Conservation (phyloP, 2,797 vertebrate species). For the Pipistrellus nathusii region DNA sequence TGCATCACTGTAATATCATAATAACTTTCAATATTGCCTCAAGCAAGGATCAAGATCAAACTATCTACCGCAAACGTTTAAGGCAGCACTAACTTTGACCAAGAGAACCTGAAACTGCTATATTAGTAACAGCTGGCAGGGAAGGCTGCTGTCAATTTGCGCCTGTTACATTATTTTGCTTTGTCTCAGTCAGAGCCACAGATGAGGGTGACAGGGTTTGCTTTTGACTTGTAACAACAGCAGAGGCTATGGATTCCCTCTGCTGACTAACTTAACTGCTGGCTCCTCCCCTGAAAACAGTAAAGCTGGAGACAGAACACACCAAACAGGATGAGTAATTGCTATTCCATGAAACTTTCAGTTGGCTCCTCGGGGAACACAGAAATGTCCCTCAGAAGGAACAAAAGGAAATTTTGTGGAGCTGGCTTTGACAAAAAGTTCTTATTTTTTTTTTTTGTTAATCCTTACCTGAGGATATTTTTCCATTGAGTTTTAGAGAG, state of each 20-base stretch:
- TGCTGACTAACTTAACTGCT: constrained; percentile 67
- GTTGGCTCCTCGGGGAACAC: neutral
- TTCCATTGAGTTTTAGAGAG: no score
- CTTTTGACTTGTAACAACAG: constrained; percentile 78
- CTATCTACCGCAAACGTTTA: neutral
- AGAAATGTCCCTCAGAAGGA: neutral
- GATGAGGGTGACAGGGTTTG: constrained; percentile 74
- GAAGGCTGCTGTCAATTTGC: neutral
- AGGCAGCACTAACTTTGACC: neutral
- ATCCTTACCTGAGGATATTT: no score
- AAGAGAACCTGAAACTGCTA: neutral
- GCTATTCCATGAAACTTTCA: neutral
- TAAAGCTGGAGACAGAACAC: constrained; percentile 26
- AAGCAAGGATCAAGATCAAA: neutral
- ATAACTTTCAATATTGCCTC: neutral
- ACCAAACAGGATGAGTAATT: neutral
- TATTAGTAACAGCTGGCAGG: neutral
- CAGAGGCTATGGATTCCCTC: constrained; percentile 71
- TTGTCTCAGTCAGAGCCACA: constrained; percentile 50
- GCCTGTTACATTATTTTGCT: constrained; percentile 52
- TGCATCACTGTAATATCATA: neutral
- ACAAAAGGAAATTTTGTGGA: neutral
- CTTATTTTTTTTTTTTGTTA: no score
- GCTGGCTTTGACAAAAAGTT: neutral
- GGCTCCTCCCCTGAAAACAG: constrained; percentile 73